phyloP scores from a whole-genome alignment of 2,797 vertebrate species.

The Lophius americanus region DNA sequence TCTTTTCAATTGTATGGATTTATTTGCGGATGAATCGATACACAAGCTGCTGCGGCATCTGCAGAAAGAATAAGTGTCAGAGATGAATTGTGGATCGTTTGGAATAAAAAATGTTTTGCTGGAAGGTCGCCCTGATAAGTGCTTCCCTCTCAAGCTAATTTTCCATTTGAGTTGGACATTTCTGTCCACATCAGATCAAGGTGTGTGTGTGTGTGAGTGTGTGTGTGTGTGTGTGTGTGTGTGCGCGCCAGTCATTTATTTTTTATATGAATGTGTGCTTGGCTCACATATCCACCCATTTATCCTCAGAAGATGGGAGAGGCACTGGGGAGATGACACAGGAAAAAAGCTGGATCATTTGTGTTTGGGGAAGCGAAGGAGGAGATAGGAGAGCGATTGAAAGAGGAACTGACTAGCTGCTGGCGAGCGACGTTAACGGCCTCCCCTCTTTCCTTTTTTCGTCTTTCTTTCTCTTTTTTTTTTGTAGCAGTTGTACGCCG shows the following conservation, averaged over 20 bases:
- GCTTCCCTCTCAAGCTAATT: constrained; percentile 37
- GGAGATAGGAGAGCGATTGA: neutral
- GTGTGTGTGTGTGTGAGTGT: constrained; percentile 31
- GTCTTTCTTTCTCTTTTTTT: constrained; percentile 42
- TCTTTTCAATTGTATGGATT: constrained; percentile 37
- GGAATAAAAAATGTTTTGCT: constrained; percentile 48
- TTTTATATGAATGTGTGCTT: constrained; percentile 36
- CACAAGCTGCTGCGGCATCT: constrained; percentile 55
- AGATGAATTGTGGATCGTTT: constrained; percentile 42
- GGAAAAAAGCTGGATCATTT: neutral
- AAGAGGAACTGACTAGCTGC: constrained; percentile 58
- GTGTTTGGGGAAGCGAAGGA: neutral
- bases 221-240: constrained; percentile 7
- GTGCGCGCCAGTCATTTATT: constrained; percentile 6
- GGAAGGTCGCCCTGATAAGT: constrained; percentile 42
- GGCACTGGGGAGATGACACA: constrained; percentile 11
- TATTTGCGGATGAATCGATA: constrained; percentile 38
- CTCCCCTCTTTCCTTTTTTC: constrained; percentile 43
- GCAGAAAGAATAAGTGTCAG: constrained; percentile 53
- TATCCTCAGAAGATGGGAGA: constrained; percentile 28
- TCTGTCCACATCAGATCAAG: constrained; percentile 26
- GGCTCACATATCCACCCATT: constrained; percentile 27
- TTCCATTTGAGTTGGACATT: constrained; percentile 42
- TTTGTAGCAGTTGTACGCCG: constrained; percentile 93
- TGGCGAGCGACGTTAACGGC: constrained; percentile 61